Conservation (phyloP, 2,113 vertebrate genomes). For the Pomatostomus ruficeps region DNA sequence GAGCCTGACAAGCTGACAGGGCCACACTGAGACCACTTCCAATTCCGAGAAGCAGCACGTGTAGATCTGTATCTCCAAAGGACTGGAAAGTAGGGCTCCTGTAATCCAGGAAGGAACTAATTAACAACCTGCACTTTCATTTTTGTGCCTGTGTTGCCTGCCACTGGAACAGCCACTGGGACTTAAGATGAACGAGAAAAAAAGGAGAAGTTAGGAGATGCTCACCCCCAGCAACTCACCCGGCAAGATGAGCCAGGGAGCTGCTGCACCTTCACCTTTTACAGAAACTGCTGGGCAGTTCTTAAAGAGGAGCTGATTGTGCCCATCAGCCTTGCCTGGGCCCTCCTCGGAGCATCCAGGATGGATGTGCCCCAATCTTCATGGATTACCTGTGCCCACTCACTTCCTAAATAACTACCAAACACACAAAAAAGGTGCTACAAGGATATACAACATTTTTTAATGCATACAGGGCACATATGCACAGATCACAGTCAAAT, state of each 20-base stretch:
- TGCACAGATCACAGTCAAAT: rapidly evolving
- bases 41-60: not conserved
- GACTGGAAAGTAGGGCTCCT: not conserved
- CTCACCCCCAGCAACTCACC: not conserved
- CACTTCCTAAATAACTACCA: not conserved
- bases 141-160: not conserved
- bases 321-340: not conserved
- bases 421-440: not conserved
- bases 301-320: not conserved
- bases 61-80: not conserved
- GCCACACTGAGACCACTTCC: not conserved
- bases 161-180: not conserved
- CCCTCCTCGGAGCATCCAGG: not conserved
- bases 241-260: not conserved
- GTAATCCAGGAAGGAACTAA: not conserved
- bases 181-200: not conserved
- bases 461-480: not conserved
- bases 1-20: not conserved
- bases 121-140: not conserved
- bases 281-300: rapidly evolving
- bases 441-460: not conserved
- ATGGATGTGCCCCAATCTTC: not conserved
- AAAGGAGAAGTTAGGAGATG: not conserved
- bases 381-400: not conserved
- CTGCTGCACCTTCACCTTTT: not conserved